Evolutionary conservation across 2,113 vertebrate genomes (phyloP).

Genomic region (Beaufortia kweichowensis): DNA sequence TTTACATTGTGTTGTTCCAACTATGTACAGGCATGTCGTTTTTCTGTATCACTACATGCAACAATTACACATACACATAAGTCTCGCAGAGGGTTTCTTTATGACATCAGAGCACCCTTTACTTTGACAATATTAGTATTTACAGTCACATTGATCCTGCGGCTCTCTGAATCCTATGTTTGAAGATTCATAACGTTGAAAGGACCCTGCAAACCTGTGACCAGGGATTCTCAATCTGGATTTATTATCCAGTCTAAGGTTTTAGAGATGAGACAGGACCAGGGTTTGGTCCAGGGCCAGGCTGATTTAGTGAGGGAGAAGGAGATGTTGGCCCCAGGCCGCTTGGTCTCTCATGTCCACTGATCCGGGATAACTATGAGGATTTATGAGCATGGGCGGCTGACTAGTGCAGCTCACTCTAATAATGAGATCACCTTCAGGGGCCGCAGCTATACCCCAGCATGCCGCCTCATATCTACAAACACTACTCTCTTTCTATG

Average conservation of each 20-base stretch:
- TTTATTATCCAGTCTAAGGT: constrained; percentile 47
- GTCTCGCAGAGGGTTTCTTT: constrained; percentile 12
- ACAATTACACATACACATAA: not conserved
- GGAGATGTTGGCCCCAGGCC: constrained; percentile 35
- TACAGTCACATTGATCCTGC: constrained; percentile 34
- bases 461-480: not conserved
- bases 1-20: too few species aligned
- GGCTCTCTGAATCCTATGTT: constrained; percentile 24
- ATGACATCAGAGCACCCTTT: constrained; percentile 24
- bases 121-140: constrained; percentile 35
- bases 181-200: constrained; percentile 39
- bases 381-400: constrained; percentile 53
- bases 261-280: constrained; percentile 27
- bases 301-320: constrained; percentile 46
- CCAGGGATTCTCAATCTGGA: constrained; percentile 8
- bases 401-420: constrained; percentile 46
- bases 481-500: constrained; percentile 21
- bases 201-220: constrained; percentile 32
- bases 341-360: constrained; percentile 42
- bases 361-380: constrained; percentile 51
- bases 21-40: too few species aligned
- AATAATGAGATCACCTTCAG: constrained; percentile 53
- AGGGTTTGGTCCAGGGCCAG: constrained; percentile 36
- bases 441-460: constrained; percentile 33
- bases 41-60: not conserved